phyloP scores from a whole-genome alignment of 2,113 vertebrate species.

The Bos javanicus region DNA sequence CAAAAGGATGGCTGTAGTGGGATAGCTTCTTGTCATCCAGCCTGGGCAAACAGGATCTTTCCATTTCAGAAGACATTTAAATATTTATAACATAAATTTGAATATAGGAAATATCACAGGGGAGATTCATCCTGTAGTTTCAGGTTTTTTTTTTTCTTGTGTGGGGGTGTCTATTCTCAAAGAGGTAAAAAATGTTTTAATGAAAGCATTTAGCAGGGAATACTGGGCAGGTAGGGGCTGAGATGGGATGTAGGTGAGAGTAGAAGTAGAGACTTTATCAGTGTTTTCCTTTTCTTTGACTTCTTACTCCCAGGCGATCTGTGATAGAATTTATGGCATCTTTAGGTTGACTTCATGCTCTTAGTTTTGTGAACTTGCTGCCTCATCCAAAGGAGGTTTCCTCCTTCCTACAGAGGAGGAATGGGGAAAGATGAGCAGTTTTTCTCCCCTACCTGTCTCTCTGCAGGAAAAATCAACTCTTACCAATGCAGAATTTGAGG shows the following conservation, averaged over 20 bases:
- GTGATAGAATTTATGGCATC: not conserved
- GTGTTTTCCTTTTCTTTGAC: not conserved
- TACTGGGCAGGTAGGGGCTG: not conserved
- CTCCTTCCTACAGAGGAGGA: not conserved
- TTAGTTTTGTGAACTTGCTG: not conserved
- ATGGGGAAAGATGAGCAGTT: not conserved
- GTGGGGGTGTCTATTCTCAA: not conserved
- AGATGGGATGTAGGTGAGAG: not conserved
- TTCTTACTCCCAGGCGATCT: conserved; percentile 1
- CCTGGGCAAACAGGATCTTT: not conserved
- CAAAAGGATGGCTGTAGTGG: not conserved
- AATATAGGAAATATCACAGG: not conserved
- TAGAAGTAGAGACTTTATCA: not conserved
- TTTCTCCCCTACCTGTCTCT: not conserved
- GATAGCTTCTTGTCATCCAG: not conserved
- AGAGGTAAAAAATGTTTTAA: conserved; percentile 25
- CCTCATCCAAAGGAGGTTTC: not conserved
- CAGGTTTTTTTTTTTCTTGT: not conserved
- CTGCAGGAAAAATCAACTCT: conserved; percentile 58
- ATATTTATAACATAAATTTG: not conserved
- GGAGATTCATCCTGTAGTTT: not conserved
- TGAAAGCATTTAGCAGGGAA: conserved; percentile 11
- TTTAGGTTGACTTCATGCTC: not conserved
- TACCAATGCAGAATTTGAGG: conserved; percentile 69
- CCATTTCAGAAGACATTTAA: not conserved